Evolutionary conservation across 2,888 invertebrate species (phyloP), one percentile per base, ranked within the genome.

Genomic region (Pilophorus perplexus): DNA sequence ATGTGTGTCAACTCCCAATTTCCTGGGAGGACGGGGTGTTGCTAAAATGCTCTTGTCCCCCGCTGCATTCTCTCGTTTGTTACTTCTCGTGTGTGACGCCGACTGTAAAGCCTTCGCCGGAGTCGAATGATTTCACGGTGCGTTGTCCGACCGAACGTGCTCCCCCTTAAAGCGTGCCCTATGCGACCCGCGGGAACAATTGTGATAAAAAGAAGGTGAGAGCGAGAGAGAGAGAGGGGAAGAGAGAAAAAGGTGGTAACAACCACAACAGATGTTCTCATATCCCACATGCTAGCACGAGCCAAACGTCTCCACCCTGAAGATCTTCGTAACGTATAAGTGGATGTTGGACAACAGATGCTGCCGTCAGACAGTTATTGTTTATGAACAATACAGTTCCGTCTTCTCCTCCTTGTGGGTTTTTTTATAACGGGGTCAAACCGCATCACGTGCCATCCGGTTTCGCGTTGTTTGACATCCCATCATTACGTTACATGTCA

Each of bases 251-350:
- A 23, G 12, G 33, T 14, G 27, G 16, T 52, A 46, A 46, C 46
- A 46, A 46, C 28, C 52, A 38, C 55, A 55, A 55, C 55, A 55
- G 55, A 55, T 55, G 55, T 37, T 55, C 38, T 38, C 55, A 55
- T 55, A 38, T 37, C 37, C 38, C 55, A 55, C 55, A 55, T 55
- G 55, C 55, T 55, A 55, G 55, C 55, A 55, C 55, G 55, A 55
- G 55, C 55, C 55, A 55, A 55, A 55, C 55, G 52, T 52, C 52
- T 55, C 23, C 40, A 55, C 38, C 33, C 33, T 28, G n/a, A n/a
- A n/a, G n/a, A n/a, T n/a, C n/a, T n/a, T n/a, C n/a, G n/a, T 46
- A 46, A 46, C 46, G 46, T 22, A 20, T 52, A 28, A 52, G 52
- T 52, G 18, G 52, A 52, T 52, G 52, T 18, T 12, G 33, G 12